Percentiles rank a stretch among this genome's conserved stretches.
Evolutionary conservation across 2,113 vertebrate genomes (phyloP).

Genomic region (Excalfactoria chinensis): DNA sequence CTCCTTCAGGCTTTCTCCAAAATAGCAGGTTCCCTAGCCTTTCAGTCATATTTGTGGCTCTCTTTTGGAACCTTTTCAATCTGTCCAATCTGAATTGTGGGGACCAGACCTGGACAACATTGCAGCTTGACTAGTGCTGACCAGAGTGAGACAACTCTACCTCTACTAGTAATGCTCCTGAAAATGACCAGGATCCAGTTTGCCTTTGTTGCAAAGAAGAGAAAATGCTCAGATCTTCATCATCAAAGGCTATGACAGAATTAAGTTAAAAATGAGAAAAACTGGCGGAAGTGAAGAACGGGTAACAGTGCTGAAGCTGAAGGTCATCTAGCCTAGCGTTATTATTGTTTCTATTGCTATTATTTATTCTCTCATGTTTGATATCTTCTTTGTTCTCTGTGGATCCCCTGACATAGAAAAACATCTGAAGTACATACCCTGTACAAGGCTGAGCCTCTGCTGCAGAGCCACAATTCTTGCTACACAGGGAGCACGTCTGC

Average conservation of each 20-base stretch:
- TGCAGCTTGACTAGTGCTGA: not conserved
- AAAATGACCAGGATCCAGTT: not conserved
- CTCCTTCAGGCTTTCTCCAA: not conserved
- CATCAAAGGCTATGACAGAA: not conserved
- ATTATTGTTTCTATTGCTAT: too few species aligned
- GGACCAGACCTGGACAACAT: not conserved
- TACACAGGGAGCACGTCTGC: not conserved
- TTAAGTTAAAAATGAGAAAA: not conserved
- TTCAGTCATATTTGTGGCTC: not conserved
- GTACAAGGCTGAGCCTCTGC: not conserved
- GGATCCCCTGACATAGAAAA: not conserved
- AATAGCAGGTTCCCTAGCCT: not conserved
- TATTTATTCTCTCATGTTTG: not conserved
- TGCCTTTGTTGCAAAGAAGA: not conserved
- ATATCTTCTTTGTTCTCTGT: not conserved
- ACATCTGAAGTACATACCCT: not conserved
- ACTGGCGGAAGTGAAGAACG: not conserved
- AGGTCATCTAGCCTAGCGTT: not conserved
- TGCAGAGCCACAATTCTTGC: fast-evolving
- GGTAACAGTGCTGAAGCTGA: not conserved
- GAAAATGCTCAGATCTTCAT: not conserved
- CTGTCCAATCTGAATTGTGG: not conserved
- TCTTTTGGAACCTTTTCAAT: not conserved
- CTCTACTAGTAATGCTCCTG: not conserved
- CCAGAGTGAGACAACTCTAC: not conserved